Percentiles rank a stretch among this genome's conserved stretches.
These are phyloP conservation scores for Morus bassanus DNA, from an alignment of 2,797 vertebrate genomes.

Conservation along the genomic window DNA sequence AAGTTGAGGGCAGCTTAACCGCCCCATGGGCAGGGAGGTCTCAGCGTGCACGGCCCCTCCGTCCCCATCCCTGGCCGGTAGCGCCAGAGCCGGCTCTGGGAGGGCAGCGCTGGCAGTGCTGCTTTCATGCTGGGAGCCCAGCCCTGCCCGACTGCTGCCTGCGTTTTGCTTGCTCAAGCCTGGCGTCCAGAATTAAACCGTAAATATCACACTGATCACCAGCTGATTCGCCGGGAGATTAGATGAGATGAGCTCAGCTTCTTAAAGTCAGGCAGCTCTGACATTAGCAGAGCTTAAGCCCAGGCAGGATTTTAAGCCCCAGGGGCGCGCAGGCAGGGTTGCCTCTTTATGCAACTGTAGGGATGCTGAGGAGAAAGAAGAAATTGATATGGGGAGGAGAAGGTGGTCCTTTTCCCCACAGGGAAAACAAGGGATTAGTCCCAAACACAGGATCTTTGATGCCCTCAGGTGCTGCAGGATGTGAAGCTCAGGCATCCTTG, in stretches of 20 bases:
- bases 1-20: neutral
- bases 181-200: neutral
- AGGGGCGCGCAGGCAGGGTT: neutral
- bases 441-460: neutral
- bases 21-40: rapidly evolving
- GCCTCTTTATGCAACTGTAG: neutral
- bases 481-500: neutral
- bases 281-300: slow-evolving; percentile 24
- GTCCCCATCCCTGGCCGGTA: neutral
- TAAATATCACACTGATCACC: neutral
- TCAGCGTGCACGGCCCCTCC: rapidly evolving
- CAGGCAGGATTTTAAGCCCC: slow-evolving; percentile 2
- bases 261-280: slow-evolving; percentile 37
- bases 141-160: neutral
- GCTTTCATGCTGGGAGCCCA: neutral
- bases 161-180: neutral
- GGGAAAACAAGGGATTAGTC: neutral
- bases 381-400: neutral
- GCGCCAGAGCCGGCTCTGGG: neutral
- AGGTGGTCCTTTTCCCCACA: neutral
- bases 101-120: neutral
- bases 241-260: slow-evolving; percentile 49
- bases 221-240: neutral
- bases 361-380: neutral
- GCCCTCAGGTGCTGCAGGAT: neutral